Conservation (phyloP, 23 tunicate species). For the Diplosoma virens region DNA sequence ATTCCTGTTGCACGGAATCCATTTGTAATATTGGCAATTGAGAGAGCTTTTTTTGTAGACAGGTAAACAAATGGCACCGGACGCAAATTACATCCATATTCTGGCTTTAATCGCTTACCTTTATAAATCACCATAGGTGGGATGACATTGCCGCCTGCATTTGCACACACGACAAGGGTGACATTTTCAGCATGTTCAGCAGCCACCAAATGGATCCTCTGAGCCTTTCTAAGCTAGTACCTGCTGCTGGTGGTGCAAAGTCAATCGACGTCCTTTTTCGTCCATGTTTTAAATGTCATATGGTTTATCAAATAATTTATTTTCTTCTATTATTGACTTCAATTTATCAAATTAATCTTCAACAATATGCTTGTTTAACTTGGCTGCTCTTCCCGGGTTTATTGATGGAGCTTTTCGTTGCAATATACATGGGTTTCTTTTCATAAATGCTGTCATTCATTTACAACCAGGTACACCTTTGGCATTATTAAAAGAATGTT, state of each 20-base stretch:
- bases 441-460: neutral
- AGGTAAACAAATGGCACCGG: conserved; percentile 15
- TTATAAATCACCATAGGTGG: conserved; percentile 33
- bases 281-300: conserved; percentile 18
- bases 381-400: conserved; percentile 23
- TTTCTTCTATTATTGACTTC: neutral
- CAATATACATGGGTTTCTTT: conserved; percentile 11
- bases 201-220: conserved; percentile 24
- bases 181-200: conserved; percentile 41
- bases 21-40: conserved; percentile 28
- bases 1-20: conserved; percentile 38
- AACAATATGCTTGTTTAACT: conserved; percentile 31
- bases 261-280: conserved; percentile 26
- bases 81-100: conserved; percentile 20
- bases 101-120: conserved; percentile 27
- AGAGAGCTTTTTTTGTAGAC: too few species aligned
- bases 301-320: conserved; percentile 18
- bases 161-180: conserved; percentile 25
- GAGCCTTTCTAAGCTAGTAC: conserved; percentile 22
- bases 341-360: conserved; percentile 20
- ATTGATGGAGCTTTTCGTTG: conserved; percentile 26
- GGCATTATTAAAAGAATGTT: conserved; percentile 10
- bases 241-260: conserved; percentile 25
- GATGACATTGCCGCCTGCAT: conserved; percentile 31
- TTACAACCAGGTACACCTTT: conserved; percentile 28